A percentile compares a stretch with the other conserved stretches of the same genome.
These are phyloP conservation scores for Sicus ferrugineus DNA, from an alignment of 2,888 invertebrate genomes.

Conservation along the genomic window DNA sequence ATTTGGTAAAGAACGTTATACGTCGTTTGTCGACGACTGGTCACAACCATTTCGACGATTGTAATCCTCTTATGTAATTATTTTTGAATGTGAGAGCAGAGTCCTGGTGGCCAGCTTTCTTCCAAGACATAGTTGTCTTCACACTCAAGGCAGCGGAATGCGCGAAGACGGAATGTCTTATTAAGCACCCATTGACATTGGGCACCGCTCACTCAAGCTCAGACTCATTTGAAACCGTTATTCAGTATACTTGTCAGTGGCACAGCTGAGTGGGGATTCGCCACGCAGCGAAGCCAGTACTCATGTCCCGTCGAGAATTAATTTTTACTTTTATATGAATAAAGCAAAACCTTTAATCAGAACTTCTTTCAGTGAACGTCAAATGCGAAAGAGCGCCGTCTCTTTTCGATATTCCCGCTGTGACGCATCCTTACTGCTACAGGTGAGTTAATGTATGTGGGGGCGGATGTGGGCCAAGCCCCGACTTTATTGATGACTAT, in stretches of 20 bases:
- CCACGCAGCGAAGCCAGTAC: conserved; percentile 12
- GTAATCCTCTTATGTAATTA: no score
- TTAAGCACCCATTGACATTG: neutral
- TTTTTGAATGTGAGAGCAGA: no score
- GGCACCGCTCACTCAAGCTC: neutral
- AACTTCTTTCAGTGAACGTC: conserved; percentile 61
- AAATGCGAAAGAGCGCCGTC: conserved; percentile 65
- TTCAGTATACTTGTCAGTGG: conserved; percentile 35
- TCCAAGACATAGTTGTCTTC: neutral
- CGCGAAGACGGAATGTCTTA: neutral
- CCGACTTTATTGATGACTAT: conserved; percentile 16
- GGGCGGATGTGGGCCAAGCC: neutral
- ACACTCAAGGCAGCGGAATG: neutral
- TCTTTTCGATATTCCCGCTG: conserved; percentile 66
- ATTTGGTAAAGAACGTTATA: no score
- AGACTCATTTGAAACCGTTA: conserved; percentile 1
- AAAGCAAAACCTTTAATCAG: no score
- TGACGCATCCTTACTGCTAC: conserved; percentile 65
- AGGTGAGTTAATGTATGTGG: conserved; percentile 53
- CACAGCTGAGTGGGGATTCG: conserved; percentile 11
- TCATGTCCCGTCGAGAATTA: conserved; percentile 54
- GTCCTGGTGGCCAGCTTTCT: no score
- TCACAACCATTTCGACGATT: no score
- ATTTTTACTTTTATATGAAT: conserved; percentile 56
- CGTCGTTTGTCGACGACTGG: no score